phyloP scores from a whole-genome alignment of 1,140 invertebrate genomes.

The Luehdorfia chinensis region DNA sequence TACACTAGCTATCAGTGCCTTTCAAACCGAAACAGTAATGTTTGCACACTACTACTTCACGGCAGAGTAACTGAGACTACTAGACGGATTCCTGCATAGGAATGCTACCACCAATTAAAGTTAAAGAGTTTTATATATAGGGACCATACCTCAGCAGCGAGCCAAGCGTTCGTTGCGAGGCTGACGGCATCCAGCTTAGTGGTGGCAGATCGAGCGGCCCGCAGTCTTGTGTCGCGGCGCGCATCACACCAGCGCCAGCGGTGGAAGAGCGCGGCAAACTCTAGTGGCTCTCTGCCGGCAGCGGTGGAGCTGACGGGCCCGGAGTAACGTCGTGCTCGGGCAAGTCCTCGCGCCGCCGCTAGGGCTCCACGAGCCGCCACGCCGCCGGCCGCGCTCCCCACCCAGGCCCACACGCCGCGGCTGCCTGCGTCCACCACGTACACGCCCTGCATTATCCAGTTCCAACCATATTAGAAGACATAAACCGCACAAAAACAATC shows the following conservation, averaged over 20 bases:
- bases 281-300: constrained; percentile 89
- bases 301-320: constrained; percentile 87
- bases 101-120: too few relatives aligned
- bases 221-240: constrained; percentile 45
- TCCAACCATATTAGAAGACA: too few relatives aligned
- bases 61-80: too few relatives aligned
- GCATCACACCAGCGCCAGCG: constrained; percentile 81
- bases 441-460: constrained; percentile 85
- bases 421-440: constrained; percentile 93
- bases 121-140: too few relatives aligned
- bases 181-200: constrained; percentile 83
- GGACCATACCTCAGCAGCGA: constrained; percentile 73
- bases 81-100: too few relatives aligned
- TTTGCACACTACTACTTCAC: too few relatives aligned
- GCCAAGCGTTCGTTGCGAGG: constrained; percentile 79
- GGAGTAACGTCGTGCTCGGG: constrained; percentile 91
- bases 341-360: constrained; percentile 89
- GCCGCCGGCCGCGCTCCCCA: constrained; percentile 90
- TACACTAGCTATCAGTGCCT: too few relatives aligned
- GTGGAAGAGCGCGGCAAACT: constrained; percentile 91
- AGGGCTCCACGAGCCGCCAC: constrained; percentile 89
- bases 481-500: too few relatives aligned
- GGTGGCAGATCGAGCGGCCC: constrained; percentile 78
- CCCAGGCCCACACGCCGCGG: constrained; percentile 95
- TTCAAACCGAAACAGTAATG: too few relatives aligned